phyloP scores from a whole-genome alignment of 2,113 vertebrate genomes.

The Amazona guildingii region DNA sequence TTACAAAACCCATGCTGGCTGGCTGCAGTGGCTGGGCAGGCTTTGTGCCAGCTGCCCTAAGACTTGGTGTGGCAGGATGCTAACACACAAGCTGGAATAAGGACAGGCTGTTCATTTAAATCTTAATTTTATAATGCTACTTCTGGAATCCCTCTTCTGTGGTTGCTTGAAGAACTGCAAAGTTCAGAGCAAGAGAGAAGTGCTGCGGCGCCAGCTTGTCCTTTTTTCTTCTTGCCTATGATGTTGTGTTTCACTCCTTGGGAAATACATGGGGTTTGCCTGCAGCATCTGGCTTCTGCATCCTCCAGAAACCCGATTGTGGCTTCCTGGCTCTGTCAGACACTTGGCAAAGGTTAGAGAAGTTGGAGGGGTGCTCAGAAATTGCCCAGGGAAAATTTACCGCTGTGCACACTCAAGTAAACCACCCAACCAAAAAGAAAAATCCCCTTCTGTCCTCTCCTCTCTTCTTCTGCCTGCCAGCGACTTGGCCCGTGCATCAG shows the following conservation, averaged over 20 bases:
- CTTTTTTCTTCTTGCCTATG: background rate
- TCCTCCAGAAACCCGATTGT: background rate
- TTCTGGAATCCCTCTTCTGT: background rate
- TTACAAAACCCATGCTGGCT: background rate
- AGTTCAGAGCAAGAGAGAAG: background rate
- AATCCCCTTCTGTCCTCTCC: background rate
- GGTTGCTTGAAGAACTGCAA: background rate
- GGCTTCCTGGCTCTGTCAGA: background rate
- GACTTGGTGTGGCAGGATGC: background rate
- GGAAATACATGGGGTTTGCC: background rate
- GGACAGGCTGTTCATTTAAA: background rate
- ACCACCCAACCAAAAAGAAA: background rate
- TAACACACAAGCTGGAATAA: rapidly evolving
- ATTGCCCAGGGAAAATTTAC: background rate
- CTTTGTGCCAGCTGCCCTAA: background rate
- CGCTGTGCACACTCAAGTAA: background rate
- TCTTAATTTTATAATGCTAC: background rate
- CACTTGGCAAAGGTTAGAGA: background rate
- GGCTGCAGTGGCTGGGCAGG: background rate
- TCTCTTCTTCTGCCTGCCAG: background rate
- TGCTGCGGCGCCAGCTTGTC: background rate
- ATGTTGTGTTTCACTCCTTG: background rate
- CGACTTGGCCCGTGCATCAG: background rate
- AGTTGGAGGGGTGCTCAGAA: background rate
- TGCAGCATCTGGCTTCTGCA: background rate